Evolutionary conservation across 2,888 invertebrate species (phyloP).

Genomic region (Phortica magna): DNA sequence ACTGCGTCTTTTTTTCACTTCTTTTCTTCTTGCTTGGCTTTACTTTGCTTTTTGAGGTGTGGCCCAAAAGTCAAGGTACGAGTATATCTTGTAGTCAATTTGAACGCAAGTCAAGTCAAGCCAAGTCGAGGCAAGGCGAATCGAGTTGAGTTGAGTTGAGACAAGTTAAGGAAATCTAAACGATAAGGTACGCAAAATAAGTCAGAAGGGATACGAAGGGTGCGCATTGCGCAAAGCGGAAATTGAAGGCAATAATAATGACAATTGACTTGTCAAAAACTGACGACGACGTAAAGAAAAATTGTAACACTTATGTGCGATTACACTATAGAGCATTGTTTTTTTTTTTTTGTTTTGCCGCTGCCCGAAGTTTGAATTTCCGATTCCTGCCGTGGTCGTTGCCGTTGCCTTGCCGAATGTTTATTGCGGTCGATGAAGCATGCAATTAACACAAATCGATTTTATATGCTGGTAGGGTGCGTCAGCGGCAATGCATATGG

Average conservation of each 20-base stretch:
- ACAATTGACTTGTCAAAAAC: conserved; percentile 57
- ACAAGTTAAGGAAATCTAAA: conserved; percentile 9
- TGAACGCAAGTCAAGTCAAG: background rate
- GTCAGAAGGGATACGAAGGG: background rate
- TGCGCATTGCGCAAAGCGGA: conserved; percentile 38
- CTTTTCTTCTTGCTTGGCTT: background rate
- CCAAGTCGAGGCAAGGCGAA: background rate
- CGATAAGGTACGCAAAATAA: background rate
- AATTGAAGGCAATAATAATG: conserved; percentile 55
- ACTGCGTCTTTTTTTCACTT: background rate
- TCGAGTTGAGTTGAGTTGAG: background rate
- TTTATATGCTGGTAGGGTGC: conserved; percentile 44
- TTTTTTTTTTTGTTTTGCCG: conserved; percentile 4
- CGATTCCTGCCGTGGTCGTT: background rate
- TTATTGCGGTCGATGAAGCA: conserved; percentile 53
- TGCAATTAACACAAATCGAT: conserved; percentile 58
- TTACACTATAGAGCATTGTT: conserved; percentile 22
- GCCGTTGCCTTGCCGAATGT: conserved; percentile 1
- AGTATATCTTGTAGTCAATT: background rate
- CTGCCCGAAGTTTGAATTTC: background rate
- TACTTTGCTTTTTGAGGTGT: background rate
- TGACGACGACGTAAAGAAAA: conserved; percentile 11
- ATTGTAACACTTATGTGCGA: conserved; percentile 19
- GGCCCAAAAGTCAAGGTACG: background rate
- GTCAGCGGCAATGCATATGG: background rate